Evolutionary conservation across 2,113 vertebrate species (phyloP), one percentile per base, ranked within the genome.

Genomic region (Poicephalus gulielmi): DNA sequence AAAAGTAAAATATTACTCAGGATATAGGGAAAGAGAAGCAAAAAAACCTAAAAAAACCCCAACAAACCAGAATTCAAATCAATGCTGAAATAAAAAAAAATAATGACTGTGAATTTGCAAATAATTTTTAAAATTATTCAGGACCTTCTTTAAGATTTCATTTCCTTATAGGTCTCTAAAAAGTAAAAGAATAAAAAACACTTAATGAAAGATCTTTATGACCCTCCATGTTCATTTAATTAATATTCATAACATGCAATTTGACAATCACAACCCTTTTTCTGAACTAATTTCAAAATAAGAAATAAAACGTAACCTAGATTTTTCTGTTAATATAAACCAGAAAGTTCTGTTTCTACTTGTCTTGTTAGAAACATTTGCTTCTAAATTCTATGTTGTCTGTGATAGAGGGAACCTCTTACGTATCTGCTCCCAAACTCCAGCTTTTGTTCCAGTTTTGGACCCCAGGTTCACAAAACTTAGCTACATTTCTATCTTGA

Each of bases 51-150:
- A 27, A 24, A 10, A 23, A 50, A 24, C 7, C 22, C 22, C 22
- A 47, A 37, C 37, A 37, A 55, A 33, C 6, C 3, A 67, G 9
- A 77, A 53, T 16, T 81, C 31, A 84, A 70, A 59, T 41, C 22
- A 37, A 78, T 71, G 5, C 13, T 60, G 33, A 46, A 70, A 59
- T 4, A 79, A 75, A 91, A 67, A 66, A 44, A 55, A 80, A 64
- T 60, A 64, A 46, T 7, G 0, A 39, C 0, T 0, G 0, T 20
- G 12, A 78, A 59, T 8, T 8, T 28, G 59, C 6, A 28, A 63
- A 49, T 70, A 52, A 50, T 1, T 39, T 67, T 39, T 50, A 77
- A 73, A 81, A 11, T 13, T 39, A 52, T 57, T 82, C 5, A 67
- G 28, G 31, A 33, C 1, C 17, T 71, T 81, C 80, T 89, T 24